Base-by-base conservation (phyloP, 2,797 vertebrate species). In the Lithobates pipiens region DNA sequence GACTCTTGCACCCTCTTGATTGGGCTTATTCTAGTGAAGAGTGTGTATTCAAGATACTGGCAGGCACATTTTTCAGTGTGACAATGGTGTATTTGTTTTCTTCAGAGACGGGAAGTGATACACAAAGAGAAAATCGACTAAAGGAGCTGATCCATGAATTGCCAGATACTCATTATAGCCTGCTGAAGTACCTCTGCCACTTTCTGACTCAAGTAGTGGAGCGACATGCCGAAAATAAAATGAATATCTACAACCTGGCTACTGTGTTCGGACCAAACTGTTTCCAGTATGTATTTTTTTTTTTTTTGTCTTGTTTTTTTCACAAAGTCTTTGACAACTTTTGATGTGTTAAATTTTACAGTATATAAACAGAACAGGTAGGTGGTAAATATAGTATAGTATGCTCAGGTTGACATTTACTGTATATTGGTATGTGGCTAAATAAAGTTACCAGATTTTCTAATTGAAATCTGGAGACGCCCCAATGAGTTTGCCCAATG, bases 241-340 rank as follows among this genome's bases (percentile, higher is more conserved):
- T 99, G 97, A 97, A 93, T 3, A 89, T 96, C 44, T 91, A 93
- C 90, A 98, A 97, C 89, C 96, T 99, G 8, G 97, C 96, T 86
- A 98, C 96, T 1, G 95, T 98, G 16, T 98, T 99, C 90, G 97
- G 97, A 88, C 97, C 98, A 89, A 99, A 93, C 73, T 94, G 96
- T 88, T 99, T 99, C 92, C 96, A 96, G 97, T 99, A 94, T 98
- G 97, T 94, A 88, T 36, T 65, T 25, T 25, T 25, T 15, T 63
- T 21, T 5, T 10, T 10, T 39, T 61, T 8, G 23, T 61, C 8
- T 61, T 21, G 8, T 5, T 7, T 61, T n/a, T 61, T n/a, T 61
- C 16, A 61, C 23, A 61, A 61, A 61, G 1, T 3, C 11, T 39
- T 39, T 46, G 11, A 36, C 3, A 6, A 2, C 1, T 36, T 34